Conservation (phyloP, 1,140 invertebrate genomes). For the Charaxes varanes region DNA sequence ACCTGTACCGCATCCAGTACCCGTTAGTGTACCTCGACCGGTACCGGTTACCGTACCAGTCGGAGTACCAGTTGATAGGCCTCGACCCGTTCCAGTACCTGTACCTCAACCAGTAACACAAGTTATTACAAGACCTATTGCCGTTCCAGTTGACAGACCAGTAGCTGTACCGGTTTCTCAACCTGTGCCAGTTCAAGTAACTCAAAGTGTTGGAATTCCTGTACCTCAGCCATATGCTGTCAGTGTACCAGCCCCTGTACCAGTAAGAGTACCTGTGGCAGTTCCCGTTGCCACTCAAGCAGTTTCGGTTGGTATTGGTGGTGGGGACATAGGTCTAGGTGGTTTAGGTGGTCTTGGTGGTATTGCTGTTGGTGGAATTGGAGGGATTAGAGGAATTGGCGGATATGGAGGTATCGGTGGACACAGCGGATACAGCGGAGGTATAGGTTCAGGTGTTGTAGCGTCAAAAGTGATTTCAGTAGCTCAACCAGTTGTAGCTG, state of each 20-base stretch:
- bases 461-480: constrained; percentile 7
- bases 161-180: constrained; percentile 51
- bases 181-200: constrained; percentile 53
- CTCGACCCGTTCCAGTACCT: constrained; percentile 45
- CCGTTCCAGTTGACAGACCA: constrained; percentile 52
- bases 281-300: constrained; percentile 30
- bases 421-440: not conserved
- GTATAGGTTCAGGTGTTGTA: constrained; percentile 5
- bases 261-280: constrained; percentile 45
- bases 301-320: constrained; percentile 14
- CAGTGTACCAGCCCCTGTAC: constrained; percentile 45
- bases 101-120: constrained; percentile 57
- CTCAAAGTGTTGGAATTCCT: constrained; percentile 57
- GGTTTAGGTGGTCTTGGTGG: constrained; percentile 14
- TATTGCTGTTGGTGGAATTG: constrained; percentile 10
- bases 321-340: constrained; percentile 8
- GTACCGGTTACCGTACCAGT: constrained; percentile 51
- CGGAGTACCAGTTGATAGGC: constrained; percentile 48
- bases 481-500: constrained; percentile 3
- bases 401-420: constrained; percentile 14
- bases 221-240: constrained; percentile 56
- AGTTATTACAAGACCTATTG: constrained; percentile 42
- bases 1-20: constrained; percentile 50
- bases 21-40: constrained; percentile 40
- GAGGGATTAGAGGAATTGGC: constrained; percentile 5